Conservation (phyloP, 1,140 invertebrate species). For the Listronotus oregonensis region DNA sequence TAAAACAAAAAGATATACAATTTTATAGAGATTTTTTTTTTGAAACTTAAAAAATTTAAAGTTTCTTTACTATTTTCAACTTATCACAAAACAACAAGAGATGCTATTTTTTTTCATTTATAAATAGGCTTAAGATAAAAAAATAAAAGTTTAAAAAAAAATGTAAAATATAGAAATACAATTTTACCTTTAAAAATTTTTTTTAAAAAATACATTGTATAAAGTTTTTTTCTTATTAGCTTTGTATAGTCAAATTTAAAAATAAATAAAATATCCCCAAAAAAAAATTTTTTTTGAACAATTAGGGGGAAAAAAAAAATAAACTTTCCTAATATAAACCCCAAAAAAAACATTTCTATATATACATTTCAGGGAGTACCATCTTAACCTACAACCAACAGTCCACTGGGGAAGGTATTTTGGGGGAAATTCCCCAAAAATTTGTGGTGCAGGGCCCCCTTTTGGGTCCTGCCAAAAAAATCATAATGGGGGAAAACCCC, state of each 20-base stretch:
- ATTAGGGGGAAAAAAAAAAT: neutral
- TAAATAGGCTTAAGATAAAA: neutral
- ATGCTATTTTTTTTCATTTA: neutral
- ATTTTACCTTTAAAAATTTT: neutral
- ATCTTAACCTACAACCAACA: slow-evolving; percentile 80
- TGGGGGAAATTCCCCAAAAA: slow-evolving; percentile 92
- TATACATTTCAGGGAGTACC: neutral
- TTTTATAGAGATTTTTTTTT: neutral
- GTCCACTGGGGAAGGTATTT: slow-evolving; percentile 78
- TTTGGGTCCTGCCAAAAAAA: slow-evolving; percentile 94
- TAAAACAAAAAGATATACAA: neutral
- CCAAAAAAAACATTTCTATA: neutral
- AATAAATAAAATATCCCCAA: neutral
- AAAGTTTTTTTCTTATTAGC: neutral
- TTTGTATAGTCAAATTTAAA: neutral
- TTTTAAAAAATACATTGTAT: neutral
- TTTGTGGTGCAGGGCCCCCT: slow-evolving; percentile 94
- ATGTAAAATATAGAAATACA: too few species aligned
- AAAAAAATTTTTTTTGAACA: neutral
- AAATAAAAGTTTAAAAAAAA: neutral
- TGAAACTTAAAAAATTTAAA: neutral
- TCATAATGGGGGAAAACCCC: slow-evolving; percentile 99
- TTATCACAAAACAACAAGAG: slow-evolving; percentile 4
- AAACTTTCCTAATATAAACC: neutral
- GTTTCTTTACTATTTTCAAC: neutral